Evolutionary conservation across 2,797 vertebrate species (phyloP), one percentile per base, ranked within the genome.

Genomic region (Anabas testudineus): DNA sequence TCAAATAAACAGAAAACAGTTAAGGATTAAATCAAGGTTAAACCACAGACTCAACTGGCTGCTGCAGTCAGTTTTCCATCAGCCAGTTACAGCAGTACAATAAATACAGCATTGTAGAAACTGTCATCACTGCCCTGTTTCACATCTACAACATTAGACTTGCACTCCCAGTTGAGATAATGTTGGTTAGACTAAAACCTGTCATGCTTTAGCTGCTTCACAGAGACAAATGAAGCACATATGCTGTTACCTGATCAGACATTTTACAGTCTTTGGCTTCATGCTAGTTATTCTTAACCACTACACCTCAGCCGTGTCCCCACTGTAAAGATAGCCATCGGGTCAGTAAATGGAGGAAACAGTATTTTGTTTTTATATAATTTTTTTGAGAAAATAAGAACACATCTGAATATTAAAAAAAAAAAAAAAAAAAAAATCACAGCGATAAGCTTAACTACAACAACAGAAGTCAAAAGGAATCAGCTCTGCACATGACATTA

Each of bases 351-450:
- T 47, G 37, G 16, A 60, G 14, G 0, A 63, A 62, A 57, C 5
- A n/a, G n/a, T n/a, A 10, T 9, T 32, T 32, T 32, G 30, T 32
- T 32, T 32, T 32, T 32, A 4, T 74, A 37, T 37, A 3, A 12
- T 53, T 66, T 72, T 69, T 56, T 7, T 13, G 10, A 43, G 21
- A 43, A 81, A 58, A 41, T 28, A 30, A 51, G 7, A 21, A 1
- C 4, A 71, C 13, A 52, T 71, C 18, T 74, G 41, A 13, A 78
- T 43, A 60, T 63, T 7, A 18, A 73, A 82, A 75, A 37, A 54
- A 42, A 16, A 60, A 30, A 64, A 70, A 86, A 73, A 62, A 82
- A 77, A 81, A 70, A 19, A 14, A 60, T 82, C 16, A 32, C 30
- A 8, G 32, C 77, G 34, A n/a, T 39, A 32, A 58, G 12, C 43